Evolutionary conservation across 2,113 vertebrate species (phyloP), one percentile per base, ranked within the genome.

Genomic region (Ia io): DNA sequence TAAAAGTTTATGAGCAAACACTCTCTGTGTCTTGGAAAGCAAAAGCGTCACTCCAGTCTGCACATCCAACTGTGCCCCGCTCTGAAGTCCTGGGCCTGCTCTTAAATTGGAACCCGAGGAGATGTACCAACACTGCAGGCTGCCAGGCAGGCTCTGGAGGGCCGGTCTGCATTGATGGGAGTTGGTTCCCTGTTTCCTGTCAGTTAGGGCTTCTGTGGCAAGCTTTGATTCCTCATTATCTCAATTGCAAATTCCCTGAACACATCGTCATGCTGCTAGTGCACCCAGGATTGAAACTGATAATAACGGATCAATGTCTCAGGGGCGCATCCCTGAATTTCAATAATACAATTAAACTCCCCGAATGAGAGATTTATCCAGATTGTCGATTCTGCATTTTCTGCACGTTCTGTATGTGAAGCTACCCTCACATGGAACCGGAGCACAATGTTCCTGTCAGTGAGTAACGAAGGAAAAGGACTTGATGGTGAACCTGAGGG

Each of bases 311-410:
- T 98, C 98, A 95, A 98, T 98, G 97, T 97, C 97, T 95, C 98
- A 87, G 89, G 97, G 97, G 96, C 96, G 77, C 96, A 96, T 91
- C 90, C 42, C 93, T 97, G 97, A 97, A 98, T 98, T 98, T 98
- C 98, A 98, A 97, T 98, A 98, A 98, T 97, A 98, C 97, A 98
- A 96, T 98, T 98, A 98, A 97, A 98, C 97, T 97, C 91, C 94
- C 97, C 97, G 97, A 97, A 97, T 97, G 97, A 32, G 51, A 92
- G 97, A 97, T 98, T 95, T 92, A 95, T 56, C 95, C 95, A 97
- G 98, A 98, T 96, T 97, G 97, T 98, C 5, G 32, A 97, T 98
- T 97, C 95, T 59, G 95, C 96, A 97, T 97, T 98, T 92, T 96
- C 97, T 92, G 84, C 98, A 98, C 67, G 84, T 98, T 98, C 97